These are phyloP conservation scores for Epinotia brunnichana DNA, from an alignment of 2,888 invertebrate genomes.

Conservation along the genomic window DNA sequence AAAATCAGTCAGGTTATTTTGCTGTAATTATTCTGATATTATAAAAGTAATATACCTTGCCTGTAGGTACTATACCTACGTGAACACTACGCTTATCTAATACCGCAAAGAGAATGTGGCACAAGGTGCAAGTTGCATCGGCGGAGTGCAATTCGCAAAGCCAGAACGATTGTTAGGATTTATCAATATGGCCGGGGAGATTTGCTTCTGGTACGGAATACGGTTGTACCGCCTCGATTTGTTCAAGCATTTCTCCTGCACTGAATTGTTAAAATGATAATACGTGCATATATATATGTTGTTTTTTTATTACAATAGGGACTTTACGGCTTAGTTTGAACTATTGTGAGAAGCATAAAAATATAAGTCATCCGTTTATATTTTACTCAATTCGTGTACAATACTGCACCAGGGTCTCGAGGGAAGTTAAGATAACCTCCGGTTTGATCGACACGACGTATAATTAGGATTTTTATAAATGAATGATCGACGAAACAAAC, in stretches of 20 bases:
- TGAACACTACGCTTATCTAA: conserved; percentile 50
- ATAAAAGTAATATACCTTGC: background rate
- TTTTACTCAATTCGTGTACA: background rate
- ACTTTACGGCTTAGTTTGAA: background rate
- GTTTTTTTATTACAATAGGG: background rate
- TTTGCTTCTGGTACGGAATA: conserved; percentile 57
- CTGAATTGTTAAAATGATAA: conserved; percentile 6
- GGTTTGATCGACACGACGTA: too few relatives aligned
- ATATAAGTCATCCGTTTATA: background rate
- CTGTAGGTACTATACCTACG: background rate
- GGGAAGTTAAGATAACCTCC: too few relatives aligned
- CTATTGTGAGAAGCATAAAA: too few relatives aligned
- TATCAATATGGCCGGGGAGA: conserved; percentile 70
- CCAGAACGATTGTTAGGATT: conserved; percentile 75
- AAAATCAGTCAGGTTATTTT: background rate
- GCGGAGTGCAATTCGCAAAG: conserved; percentile 71
- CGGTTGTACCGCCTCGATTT: conserved; percentile 46
- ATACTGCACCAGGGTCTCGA: background rate
- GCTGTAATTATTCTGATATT: background rate
- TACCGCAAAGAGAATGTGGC: conserved; percentile 66
- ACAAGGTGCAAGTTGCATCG: conserved; percentile 67
- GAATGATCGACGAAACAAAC: too few relatives aligned
- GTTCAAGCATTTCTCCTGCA: conserved; percentile 11
- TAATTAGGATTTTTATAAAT: too few relatives aligned
- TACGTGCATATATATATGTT: background rate